phyloP scores from a whole-genome alignment of 2,113 vertebrate species.

The Euleptes europaea region DNA sequence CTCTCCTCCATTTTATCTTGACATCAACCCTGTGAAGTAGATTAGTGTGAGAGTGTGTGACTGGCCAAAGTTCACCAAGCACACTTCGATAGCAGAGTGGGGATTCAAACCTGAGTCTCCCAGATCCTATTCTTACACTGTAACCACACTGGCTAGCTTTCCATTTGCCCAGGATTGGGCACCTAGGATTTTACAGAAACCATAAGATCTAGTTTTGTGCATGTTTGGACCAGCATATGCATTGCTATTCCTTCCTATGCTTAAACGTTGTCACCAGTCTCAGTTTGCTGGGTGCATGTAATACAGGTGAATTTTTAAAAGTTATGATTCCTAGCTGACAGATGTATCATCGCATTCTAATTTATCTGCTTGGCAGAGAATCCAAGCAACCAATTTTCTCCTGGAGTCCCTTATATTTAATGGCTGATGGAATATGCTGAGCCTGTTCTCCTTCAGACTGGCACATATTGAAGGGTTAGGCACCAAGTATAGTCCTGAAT shows the following conservation, averaged over 20 bases:
- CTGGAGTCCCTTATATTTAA: conserved; percentile 1
- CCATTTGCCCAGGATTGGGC: too few relatives aligned
- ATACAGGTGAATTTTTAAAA: not conserved
- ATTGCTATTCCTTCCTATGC: not conserved
- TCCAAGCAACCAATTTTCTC: not conserved
- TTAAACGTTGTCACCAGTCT: not conserved
- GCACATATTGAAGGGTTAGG: conserved; percentile 1
- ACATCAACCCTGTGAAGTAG: not conserved
- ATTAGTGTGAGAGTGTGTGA: not conserved
- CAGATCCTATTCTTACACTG: too few relatives aligned
- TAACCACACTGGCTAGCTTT: too few relatives aligned
- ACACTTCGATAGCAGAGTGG: not conserved
- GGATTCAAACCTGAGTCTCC: not conserved
- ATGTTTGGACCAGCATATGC: not conserved
- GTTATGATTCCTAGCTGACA: conserved; percentile 14
- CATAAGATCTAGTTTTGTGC: too few relatives aligned
- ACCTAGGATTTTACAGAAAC: not conserved
- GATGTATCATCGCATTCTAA: conserved; percentile 20
- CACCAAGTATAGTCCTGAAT: conserved; percentile 14
- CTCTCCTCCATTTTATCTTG: not conserved
- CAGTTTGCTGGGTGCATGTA: too few relatives aligned
- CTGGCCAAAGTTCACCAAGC: not conserved
- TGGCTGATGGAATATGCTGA: conserved; percentile 16
- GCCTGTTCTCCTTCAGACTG: conserved; percentile 5
- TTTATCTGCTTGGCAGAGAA: conserved; percentile 11